Percentiles rank a stretch among this genome's conserved stretches.
Evolutionary conservation across 2,113 vertebrate genomes (phyloP).

Genomic region (Scopus umbretta): DNA sequence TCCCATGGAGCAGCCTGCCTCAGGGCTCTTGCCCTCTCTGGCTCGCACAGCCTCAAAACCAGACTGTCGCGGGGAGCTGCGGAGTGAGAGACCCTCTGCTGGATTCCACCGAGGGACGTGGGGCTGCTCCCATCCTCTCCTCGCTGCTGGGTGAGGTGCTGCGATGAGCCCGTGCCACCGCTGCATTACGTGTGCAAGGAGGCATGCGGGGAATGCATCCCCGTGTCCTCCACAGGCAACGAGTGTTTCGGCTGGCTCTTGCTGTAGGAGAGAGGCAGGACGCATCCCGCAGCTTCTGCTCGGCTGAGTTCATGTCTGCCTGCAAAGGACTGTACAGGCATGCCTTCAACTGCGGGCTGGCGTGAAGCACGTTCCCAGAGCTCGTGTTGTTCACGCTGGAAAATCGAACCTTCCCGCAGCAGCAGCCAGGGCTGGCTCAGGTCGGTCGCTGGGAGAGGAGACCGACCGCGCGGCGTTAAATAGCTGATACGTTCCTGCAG

Average conservation of each 20-base stretch:
- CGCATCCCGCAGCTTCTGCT: background rate
- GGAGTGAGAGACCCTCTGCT: background rate
- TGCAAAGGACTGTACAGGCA: background rate
- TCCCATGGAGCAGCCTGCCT: conserved; percentile 13
- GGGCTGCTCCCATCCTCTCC: background rate
- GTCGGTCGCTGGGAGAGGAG: background rate
- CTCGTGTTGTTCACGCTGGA: background rate
- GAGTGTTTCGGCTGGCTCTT: background rate
- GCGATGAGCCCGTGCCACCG: background rate
- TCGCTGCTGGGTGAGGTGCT: background rate
- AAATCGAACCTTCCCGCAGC: fast-evolving
- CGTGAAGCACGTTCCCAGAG: background rate
- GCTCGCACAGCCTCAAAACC: background rate
- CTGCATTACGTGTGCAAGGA: background rate
- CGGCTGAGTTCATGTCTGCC: background rate
- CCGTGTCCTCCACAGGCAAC: background rate
- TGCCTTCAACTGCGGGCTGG: background rate
- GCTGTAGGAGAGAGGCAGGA: background rate
- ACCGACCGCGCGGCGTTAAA: fast-evolving
- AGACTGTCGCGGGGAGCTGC: background rate
- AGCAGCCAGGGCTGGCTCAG: background rate
- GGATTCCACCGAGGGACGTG: fast-evolving
- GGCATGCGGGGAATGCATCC: background rate
- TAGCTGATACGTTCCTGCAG: fast-evolving
- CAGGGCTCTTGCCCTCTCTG: background rate